These are phyloP conservation scores for Lepidurus couesii DNA, from an alignment of 1,140 invertebrate species.

Conservation along the genomic window DNA sequence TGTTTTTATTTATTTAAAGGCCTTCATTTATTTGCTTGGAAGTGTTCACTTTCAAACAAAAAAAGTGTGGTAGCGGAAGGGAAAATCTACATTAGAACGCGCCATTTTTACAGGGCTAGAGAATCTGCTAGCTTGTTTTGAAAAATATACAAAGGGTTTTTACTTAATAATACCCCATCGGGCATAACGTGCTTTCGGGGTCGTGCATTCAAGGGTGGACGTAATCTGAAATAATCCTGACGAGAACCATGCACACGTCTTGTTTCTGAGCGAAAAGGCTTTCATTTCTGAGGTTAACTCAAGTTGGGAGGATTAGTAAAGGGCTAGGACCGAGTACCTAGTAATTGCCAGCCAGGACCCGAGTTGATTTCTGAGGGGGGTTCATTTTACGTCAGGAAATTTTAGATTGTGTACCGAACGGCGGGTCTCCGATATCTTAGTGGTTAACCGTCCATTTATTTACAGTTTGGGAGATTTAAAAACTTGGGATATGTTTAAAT, in stretches of 20 bases:
- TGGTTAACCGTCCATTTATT: too few species aligned
- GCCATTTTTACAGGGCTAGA: too few species aligned
- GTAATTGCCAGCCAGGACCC: not conserved
- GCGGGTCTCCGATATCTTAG: not conserved
- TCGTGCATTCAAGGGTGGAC: not conserved
- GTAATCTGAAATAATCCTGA: not conserved
- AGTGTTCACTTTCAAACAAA: too few species aligned
- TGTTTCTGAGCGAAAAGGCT: slow-evolving; percentile 11
- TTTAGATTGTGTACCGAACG: not conserved
- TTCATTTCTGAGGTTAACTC: not conserved
- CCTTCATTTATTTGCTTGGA: too few species aligned
- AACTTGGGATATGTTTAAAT: not conserved
- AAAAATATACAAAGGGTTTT: too few species aligned
- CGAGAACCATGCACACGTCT: slow-evolving; percentile 22
- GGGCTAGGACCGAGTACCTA: too few species aligned
- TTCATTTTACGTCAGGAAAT: not conserved
- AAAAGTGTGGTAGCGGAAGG: too few species aligned
- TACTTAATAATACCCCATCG: too few species aligned
- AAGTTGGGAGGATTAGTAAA: not conserved
- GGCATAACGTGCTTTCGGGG: too few species aligned
- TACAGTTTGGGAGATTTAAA: not conserved
- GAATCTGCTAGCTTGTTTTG: too few species aligned
- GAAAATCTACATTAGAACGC: too few species aligned
- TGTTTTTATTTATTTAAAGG: too few species aligned
- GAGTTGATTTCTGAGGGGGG: not conserved